Evolutionary conservation across 92 coral and sea anemone species (phyloP).

Genomic region (Metridium senile): DNA sequence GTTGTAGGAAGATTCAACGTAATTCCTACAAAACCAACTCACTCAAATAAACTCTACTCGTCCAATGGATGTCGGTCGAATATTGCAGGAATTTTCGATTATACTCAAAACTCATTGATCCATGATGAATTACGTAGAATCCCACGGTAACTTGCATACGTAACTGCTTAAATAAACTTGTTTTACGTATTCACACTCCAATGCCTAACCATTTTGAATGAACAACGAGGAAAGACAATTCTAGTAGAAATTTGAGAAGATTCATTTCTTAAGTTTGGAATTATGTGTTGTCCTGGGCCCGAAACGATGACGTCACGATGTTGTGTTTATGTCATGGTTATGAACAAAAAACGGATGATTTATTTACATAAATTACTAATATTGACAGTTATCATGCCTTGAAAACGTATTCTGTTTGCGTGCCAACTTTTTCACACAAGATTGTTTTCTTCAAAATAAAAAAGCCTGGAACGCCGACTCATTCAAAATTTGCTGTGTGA

Average conservation of each 20-base stretch:
- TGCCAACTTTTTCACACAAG: neutral
- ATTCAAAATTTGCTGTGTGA: too few species aligned
- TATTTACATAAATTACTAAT: constrained; percentile 6
- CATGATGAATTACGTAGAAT: constrained; percentile 9
- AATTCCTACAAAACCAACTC: neutral
- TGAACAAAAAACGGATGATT: constrained; percentile 3
- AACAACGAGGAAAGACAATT: neutral
- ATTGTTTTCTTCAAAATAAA: too few species aligned
- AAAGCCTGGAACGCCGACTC: too few species aligned
- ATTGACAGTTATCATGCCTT: neutral
- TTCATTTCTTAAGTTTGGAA: neutral
- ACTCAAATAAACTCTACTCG: neutral
- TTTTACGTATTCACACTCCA: neutral
- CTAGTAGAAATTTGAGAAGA: constrained; percentile 6
- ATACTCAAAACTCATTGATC: constrained; percentile 21
- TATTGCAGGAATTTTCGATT: constrained; percentile 13
- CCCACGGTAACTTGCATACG: constrained; percentile 5
- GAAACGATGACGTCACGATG: constrained; percentile 15
- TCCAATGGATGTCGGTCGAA: neutral
- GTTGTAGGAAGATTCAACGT: neutral
- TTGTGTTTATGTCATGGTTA: constrained; percentile 1
- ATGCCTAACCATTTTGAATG: neutral
- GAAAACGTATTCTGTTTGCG: neutral
- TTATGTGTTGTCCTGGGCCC: constrained; percentile 21
- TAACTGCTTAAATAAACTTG: neutral